These are phyloP conservation scores for Diprion similis DNA, from an alignment of 1,140 invertebrate genomes.

Conservation along the genomic window DNA sequence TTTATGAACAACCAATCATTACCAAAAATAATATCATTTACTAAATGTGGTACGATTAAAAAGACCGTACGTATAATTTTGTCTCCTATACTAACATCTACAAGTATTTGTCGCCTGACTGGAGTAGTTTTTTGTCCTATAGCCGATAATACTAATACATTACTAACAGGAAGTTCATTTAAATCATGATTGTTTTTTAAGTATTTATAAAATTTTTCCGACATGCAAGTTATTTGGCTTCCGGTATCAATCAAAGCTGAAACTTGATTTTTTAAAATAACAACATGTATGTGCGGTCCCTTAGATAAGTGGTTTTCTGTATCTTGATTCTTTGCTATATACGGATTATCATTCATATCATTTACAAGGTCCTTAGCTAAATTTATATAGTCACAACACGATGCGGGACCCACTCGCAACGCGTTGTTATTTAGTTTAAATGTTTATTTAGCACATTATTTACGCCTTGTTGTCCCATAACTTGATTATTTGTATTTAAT, in stretches of 20 bases:
- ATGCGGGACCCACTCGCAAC: neutral
- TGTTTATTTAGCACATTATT: neutral
- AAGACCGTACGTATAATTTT: constrained; percentile 13
- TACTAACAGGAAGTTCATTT: constrained; percentile 15
- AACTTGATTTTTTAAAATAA: neutral
- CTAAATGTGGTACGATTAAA: constrained; percentile 9
- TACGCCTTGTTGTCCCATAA: neutral
- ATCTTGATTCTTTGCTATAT: neutral
- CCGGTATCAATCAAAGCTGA: constrained; percentile 8
- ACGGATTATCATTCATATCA: neutral
- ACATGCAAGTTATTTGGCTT: constrained; percentile 27
- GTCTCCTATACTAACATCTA: neutral
- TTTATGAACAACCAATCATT: constrained; percentile 23
- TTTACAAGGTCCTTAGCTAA: neutral
- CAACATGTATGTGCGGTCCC: no score
- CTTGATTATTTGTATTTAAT: neutral
- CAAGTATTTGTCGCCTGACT: constrained; percentile 16
- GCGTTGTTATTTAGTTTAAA: neutral
- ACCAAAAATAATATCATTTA: constrained; percentile 20
- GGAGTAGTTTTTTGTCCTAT: constrained; percentile 12
- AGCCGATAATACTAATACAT: constrained; percentile 13
- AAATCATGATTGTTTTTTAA: neutral
- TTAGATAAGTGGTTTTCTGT: neutral
- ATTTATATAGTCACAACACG: neutral
- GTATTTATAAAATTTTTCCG: constrained; percentile 23